A percentile compares a stretch with the other conserved stretches of the same genome.
Evolutionary conservation across 2,888 invertebrate genomes (phyloP).

Genomic region (Elysia crispata): DNA sequence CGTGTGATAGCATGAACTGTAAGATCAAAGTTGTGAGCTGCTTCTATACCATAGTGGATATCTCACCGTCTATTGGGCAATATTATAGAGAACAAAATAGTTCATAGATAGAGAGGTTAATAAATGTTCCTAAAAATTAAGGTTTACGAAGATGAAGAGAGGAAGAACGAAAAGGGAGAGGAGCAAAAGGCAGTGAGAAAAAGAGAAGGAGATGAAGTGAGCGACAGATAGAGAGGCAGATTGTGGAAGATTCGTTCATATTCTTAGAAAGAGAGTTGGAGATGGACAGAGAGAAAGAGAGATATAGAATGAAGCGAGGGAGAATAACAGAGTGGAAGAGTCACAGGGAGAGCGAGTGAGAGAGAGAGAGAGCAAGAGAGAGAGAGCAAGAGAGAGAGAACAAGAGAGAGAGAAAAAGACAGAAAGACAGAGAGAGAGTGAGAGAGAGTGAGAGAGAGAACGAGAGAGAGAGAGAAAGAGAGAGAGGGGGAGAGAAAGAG

Average conservation of each 20-base stretch:
- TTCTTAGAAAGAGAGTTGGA: not conserved
- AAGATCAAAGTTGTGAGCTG: no score
- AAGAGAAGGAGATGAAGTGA: not conserved
- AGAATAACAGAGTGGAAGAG: not conserved
- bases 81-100: no score
- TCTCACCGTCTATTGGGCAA: no score
- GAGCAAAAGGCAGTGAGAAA: constrained; percentile 6
- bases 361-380: not conserved
- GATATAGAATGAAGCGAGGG: not conserved
- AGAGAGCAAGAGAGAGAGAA: not conserved
- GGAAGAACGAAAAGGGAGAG: no score
- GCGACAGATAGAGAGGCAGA: not conserved
- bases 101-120: no score
- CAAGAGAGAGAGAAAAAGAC: not conserved
- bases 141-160: no score
- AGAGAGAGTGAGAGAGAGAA: not conserved
- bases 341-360: not conserved
- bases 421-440: constrained; percentile 2
- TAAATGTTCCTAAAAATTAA: no score
- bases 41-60: no score
- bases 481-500: not conserved
- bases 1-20: no score
- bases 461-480: not conserved
- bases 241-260: no score
- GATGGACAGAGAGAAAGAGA: not conserved